phyloP scores from a whole-genome alignment of 2,888 invertebrate genomes.

The Nebria salina region DNA sequence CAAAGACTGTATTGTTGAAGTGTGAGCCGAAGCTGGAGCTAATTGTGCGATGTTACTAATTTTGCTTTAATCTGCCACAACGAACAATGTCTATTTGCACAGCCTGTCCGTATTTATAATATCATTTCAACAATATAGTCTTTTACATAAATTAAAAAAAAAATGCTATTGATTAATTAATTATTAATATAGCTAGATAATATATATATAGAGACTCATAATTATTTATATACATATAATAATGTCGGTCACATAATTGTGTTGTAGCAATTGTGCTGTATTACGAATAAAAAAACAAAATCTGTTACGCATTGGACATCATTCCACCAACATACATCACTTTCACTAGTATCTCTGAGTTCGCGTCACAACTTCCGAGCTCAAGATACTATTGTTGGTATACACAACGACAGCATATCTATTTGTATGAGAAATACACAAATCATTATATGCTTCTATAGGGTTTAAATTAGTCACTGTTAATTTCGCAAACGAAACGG shows the following conservation, averaged over 20 bases:
- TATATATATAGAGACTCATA: slow-evolving; percentile 42
- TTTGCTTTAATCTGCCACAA: slow-evolving; percentile 42
- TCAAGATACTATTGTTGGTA: background rate
- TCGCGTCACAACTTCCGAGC: background rate
- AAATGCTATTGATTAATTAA: background rate
- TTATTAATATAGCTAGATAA: slow-evolving; percentile 17
- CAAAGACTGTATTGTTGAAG: background rate
- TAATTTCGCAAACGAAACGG: slow-evolving; percentile 23
- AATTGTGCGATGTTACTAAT: slow-evolving; percentile 28
- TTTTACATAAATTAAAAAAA: slow-evolving; percentile 8
- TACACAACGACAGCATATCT: slow-evolving; percentile 44
- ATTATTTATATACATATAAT: slow-evolving; percentile 46
- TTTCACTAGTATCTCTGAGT: slow-evolving; percentile 6
- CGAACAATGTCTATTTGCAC: slow-evolving; percentile 43
- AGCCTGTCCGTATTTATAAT: slow-evolving; percentile 24
- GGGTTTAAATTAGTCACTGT: slow-evolving; percentile 35
- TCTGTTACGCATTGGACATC: slow-evolving; percentile 41
- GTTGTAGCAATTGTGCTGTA: slow-evolving; percentile 59
- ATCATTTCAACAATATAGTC: slow-evolving; percentile 41
- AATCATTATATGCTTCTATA: slow-evolving; percentile 29
- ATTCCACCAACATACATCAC: slow-evolving; percentile 27
- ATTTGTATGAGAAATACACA: slow-evolving; percentile 33
- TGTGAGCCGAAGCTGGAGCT: background rate
- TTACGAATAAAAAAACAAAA: slow-evolving; percentile 35
- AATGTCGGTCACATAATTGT: slow-evolving; percentile 56